phyloP scores from a whole-genome alignment of 2,113 vertebrate species.

The Heterotis niloticus region DNA sequence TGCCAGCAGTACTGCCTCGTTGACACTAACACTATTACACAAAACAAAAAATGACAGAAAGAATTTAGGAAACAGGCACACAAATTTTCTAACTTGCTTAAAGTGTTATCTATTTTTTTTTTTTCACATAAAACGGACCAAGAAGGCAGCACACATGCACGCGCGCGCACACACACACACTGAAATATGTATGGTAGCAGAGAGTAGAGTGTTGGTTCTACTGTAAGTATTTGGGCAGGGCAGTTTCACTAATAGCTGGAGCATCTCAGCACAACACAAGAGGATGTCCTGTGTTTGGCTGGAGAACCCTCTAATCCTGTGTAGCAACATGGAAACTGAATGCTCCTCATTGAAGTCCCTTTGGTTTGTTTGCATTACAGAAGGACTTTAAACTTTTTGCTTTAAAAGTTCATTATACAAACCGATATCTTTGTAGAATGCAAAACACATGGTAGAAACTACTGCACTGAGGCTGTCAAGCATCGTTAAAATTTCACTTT shows the following conservation, averaged over 20 bases:
- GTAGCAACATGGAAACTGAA: no score
- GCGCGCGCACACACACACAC: not conserved
- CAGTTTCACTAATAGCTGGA: no score
- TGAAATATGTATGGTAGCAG: not conserved
- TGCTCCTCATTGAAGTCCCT: not conserved
- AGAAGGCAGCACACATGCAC: not conserved
- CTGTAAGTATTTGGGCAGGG: not conserved
- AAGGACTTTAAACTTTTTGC: not conserved
- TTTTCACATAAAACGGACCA: not conserved
- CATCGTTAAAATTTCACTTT: no score
- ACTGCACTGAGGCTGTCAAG: not conserved
- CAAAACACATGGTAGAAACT: not conserved
- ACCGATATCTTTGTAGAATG: not conserved
- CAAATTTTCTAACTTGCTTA: not conserved
- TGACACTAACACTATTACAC: not conserved
- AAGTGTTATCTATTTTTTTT: not conserved
- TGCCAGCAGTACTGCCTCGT: conserved; percentile 37
- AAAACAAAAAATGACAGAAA: not conserved
- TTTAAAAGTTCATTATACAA: not conserved
- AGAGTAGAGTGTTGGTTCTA: no score
- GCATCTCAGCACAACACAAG: not conserved
- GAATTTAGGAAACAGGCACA: conserved; percentile 32
- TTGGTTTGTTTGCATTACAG: not conserved
- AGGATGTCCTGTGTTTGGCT: no score
- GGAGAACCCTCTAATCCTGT: no score